Percentiles rank a stretch among this genome's conserved stretches.
Evolutionary conservation across 2,888 invertebrate genomes (phyloP).

Genomic region (Axea sp.): DNA sequence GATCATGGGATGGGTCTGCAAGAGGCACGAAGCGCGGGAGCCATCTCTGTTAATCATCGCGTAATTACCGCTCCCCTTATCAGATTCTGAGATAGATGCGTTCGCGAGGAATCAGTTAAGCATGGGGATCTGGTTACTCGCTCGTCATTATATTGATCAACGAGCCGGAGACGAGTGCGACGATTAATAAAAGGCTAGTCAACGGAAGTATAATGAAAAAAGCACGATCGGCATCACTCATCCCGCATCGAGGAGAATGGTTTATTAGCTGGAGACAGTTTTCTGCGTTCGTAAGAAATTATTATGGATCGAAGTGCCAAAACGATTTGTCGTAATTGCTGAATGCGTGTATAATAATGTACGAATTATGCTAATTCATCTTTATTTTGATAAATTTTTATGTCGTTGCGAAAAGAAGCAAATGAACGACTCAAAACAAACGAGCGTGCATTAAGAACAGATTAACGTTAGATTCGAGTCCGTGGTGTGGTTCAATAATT

Average conservation of each 20-base stretch:
- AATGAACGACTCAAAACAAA: too few relatives aligned
- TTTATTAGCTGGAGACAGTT: slow-evolving; percentile 32
- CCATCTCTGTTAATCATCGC: slow-evolving; percentile 79
- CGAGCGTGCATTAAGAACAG: too few relatives aligned
- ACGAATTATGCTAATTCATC: slow-evolving; percentile 1
- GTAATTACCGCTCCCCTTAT: slow-evolving; percentile 79
- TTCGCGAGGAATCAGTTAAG: slow-evolving; percentile 64
- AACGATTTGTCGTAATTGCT: slow-evolving; percentile 8
- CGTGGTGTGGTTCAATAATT: too few relatives aligned
- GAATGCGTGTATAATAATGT: slow-evolving; percentile 1
- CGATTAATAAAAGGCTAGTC: slow-evolving; percentile 61
- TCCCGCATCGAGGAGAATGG: slow-evolving; percentile 18
- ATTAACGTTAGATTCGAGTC: too few relatives aligned
- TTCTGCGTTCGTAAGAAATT: slow-evolving; percentile 5
- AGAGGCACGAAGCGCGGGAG: slow-evolving; percentile 77
- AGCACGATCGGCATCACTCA: slow-evolving; percentile 55
- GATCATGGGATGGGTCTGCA: slow-evolving; percentile 65
- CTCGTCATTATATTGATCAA: slow-evolving; percentile 64
- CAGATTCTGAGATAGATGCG: slow-evolving; percentile 76
- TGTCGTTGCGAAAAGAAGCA: not conserved
- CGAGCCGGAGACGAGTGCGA: slow-evolving; percentile 61
- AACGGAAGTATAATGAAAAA: slow-evolving; percentile 60
- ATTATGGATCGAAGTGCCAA: slow-evolving; percentile 10
- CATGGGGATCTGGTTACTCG: slow-evolving; percentile 68
- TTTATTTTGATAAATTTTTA: slow-evolving; percentile 1